Evolutionary conservation across 1,140 invertebrate genomes (phyloP), one percentile per base, ranked within the genome.

Genomic region (Harpegnathos saltator): DNA sequence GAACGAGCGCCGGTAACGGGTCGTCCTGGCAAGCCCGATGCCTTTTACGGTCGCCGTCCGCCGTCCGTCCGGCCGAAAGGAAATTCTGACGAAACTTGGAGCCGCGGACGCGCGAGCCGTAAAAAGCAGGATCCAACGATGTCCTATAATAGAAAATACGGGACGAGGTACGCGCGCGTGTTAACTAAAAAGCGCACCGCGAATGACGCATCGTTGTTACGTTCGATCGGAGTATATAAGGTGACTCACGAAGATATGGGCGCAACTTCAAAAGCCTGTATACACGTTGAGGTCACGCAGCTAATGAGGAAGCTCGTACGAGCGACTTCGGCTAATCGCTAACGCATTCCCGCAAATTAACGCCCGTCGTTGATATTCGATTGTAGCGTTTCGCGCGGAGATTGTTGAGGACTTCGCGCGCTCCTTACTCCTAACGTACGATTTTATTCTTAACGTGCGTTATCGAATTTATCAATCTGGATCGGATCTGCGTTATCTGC

Each of bases 1-100:
- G 82, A 85, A 58, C 72, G 58, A 52, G 12, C 68, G 9, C 54
- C 56, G 80, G 50, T 56, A 63, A 38, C 58, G 44, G 58, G 59
- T 50, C n/a, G 58, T 68, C 38, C 38, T 44, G 80, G 73, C 82
- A 63, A 83, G 68, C 77, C 72, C 71, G 71, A 80, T 87, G 75
- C 90, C 93, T 92, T 94, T 93, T 93, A 93, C 92, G 92, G 93
- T 89, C 85, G 90, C 88, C 86, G 91, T 86, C 91, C 90, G 89
- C 90, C 90, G 92, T 91, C 87, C 62, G 73, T 58, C 68, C 54
- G 71, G 19, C 52, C 65, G 85, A 84, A 87, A 75, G 85, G 81
- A 87, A 84, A 87, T 86, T 74, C 74, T 87, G 85, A 80, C 54
- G 85, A 86, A 87, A 87, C 80, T 29, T 48, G 9, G 65, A 33